Conservation (phyloP, 2,113 vertebrate species). For the Lophochroa leadbeateri region DNA sequence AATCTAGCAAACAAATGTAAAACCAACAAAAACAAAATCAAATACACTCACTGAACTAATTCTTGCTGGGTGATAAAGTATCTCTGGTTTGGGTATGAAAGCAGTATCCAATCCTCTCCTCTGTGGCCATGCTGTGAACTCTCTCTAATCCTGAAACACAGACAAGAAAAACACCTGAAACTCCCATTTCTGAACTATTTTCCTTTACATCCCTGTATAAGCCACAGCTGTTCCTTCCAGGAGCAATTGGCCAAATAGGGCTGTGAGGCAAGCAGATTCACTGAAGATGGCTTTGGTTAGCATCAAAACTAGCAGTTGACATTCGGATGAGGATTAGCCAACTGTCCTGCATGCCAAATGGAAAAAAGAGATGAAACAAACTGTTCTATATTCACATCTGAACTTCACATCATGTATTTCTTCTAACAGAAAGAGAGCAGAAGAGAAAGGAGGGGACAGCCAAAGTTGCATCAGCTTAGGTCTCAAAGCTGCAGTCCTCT, state of each 20-base stretch:
- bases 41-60: accelerated
- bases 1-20: neutral
- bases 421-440: neutral
- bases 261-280: neutral
- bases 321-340: neutral
- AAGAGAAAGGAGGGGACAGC: neutral
- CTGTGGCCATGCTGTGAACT: neutral
- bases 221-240: neutral
- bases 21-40: neutral
- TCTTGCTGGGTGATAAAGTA: neutral
- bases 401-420: neutral
- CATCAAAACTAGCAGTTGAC: neutral
- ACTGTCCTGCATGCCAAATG: neutral
- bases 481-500: neutral
- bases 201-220: neutral
- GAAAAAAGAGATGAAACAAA: neutral
- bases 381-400: neutral
- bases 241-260: neutral
- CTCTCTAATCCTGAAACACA: neutral
- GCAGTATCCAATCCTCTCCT: neutral
- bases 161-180: neutral
- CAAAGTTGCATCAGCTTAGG: neutral
- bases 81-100: neutral
- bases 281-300: neutral
- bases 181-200: neutral